Evolutionary conservation across 2,113 vertebrate species (phyloP).

Genomic region (Emydura subglobosa): DNA sequence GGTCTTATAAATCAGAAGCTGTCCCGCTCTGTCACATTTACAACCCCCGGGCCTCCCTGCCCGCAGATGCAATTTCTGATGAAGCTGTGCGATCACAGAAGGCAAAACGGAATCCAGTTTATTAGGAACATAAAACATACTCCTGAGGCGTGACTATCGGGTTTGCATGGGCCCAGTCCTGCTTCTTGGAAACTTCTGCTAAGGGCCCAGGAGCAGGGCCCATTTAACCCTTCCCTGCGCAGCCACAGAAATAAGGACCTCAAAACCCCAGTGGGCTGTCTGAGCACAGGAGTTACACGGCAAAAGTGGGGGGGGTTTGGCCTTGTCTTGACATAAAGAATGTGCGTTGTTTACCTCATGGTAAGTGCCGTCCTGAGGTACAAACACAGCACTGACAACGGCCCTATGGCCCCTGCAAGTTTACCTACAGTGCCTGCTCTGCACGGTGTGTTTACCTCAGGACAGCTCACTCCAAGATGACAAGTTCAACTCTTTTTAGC

Average conservation of each 20-base stretch:
- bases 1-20: not conserved
- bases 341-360: not conserved
- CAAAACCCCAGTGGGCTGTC: not conserved
- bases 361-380: not conserved
- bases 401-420: not conserved
- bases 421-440: not conserved
- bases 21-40: not conserved
- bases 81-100: not conserved
- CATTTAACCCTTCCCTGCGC: not conserved
- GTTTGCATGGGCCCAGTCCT: not conserved
- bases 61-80: not conserved
- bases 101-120: not conserved
- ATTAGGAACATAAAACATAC: not conserved
- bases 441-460: not conserved
- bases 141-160: not conserved
- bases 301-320: not conserved
- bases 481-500: not conserved
- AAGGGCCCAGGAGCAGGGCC: not conserved
- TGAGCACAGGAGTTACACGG: not conserved
- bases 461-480: not conserved
- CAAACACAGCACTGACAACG: not conserved
- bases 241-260: not conserved
- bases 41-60: not conserved
- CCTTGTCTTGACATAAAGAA: not conserved
- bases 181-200: not conserved